Evolutionary conservation across 2,797 vertebrate genomes (phyloP).

Genomic region (Coreius guichenoti): DNA sequence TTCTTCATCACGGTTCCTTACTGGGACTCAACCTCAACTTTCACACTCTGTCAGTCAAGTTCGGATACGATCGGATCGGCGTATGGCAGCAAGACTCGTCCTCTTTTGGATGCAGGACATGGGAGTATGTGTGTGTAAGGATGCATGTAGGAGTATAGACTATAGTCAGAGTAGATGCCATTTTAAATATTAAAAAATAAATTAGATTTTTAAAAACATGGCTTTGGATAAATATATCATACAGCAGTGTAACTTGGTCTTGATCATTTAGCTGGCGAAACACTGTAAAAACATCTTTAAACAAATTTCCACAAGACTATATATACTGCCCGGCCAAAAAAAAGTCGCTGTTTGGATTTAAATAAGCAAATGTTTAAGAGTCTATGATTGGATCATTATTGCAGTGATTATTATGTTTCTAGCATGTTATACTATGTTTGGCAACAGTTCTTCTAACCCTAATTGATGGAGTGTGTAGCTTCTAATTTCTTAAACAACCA

Average conservation of each 20-base stretch:
- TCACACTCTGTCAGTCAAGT: constrained; percentile 79
- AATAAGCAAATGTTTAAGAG: too few relatives aligned
- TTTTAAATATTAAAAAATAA: background rate
- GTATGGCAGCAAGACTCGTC: constrained; percentile 29
- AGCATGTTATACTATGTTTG: too few relatives aligned
- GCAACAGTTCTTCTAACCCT: too few relatives aligned
- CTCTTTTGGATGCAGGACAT: constrained; percentile 31
- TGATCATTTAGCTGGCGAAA: background rate
- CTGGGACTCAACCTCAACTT: constrained; percentile 80
- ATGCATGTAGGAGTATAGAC: constrained; percentile 28
- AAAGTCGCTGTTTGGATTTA: too few relatives aligned
- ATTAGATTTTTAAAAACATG: background rate
- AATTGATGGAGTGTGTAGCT: too few relatives aligned
- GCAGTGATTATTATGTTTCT: too few relatives aligned
- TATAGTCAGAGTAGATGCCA: constrained; percentile 14
- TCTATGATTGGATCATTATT: too few relatives aligned
- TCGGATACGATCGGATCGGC: constrained; percentile 58
- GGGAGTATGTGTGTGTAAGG: background rate
- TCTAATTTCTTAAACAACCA: too few relatives aligned
- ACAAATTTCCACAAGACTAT: background rate
- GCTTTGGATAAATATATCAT: background rate
- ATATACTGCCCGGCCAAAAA: too few relatives aligned
- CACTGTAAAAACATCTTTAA: background rate
- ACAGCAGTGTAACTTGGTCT: background rate
- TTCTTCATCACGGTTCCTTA: constrained; percentile 63